These are phyloP conservation scores for Anthoscopus minutus DNA, from an alignment of 2,113 vertebrate species.

Conservation along the genomic window DNA sequence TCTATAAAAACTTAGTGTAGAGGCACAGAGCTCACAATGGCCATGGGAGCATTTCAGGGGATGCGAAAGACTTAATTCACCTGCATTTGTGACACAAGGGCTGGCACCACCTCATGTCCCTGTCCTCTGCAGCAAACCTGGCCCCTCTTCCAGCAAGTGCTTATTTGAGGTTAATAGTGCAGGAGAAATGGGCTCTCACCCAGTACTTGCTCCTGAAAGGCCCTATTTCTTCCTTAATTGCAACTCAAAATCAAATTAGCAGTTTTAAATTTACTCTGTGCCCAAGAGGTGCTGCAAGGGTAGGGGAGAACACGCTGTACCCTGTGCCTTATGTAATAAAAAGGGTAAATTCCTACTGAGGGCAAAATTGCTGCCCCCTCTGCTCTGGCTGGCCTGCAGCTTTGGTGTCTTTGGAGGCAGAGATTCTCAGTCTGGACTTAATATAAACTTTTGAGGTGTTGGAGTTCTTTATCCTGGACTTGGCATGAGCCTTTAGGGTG, in stretches of 20 bases:
- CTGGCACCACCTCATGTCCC: neutral
- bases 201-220: neutral
- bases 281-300: neutral
- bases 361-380: neutral
- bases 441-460: neutral
- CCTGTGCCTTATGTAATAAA: neutral
- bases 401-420: accelerated
- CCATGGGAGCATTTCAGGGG: neutral
- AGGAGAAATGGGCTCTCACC: neutral
- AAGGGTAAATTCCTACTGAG: neutral
- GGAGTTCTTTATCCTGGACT: neutral
- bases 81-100: accelerated
- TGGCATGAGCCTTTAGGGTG: neutral
- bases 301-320: neutral
- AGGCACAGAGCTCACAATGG: neutral
- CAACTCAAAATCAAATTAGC: slow-evolving; percentile 42
- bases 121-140: neutral
- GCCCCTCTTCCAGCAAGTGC: neutral
- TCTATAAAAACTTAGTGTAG: neutral
- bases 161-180: neutral
- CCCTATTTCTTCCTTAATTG: slow-evolving; percentile 38
- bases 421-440: neutral
- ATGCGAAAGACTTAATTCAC: neutral
- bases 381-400: neutral
- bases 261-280: slow-evolving; percentile 21